Base-by-base conservation (phyloP, 2,113 vertebrate genomes). In the Physeter macrocephalus region DNA sequence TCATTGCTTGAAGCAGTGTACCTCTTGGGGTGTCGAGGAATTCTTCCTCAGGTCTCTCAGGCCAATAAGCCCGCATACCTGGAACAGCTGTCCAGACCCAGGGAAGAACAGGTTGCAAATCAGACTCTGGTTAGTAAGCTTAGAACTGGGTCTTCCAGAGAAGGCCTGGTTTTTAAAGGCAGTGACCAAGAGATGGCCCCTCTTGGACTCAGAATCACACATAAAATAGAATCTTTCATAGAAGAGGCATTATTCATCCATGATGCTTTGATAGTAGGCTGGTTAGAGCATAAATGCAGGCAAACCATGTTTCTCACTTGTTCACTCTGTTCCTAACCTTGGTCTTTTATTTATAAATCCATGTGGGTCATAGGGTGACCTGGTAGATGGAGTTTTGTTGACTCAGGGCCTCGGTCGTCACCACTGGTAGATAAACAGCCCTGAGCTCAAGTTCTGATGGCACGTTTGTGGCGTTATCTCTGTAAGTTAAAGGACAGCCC, bases 321-420 rank as follows among this genome's bases (percentile, higher is more conserved):
- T 66, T 46, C 54, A 36, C 20, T 5, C 0, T 41, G 23, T 78
- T 91, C 17, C 41, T 31, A 78, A 29, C 36, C 34, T 78, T 57
- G 36, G 46, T n/a, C 27, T 84, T 90, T 80, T 57, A 82, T 94
- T 91, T 88, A 39, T 92, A 59, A 87, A 92, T 89, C 29, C n/a
- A n/a, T 64, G 34, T 29, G 72, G 69, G 43, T 89, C 82, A 69
- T 11, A 46, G 39, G n/a, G 54, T 21, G 15, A 41, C 66, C 29
- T n/a, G 3, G 41, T 94, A 62, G 54, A 49, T 72, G n/a, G 64
- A 64, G 67, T 88, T 95, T 69, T 87, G 84, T 86, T 75, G 92
- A 93, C 87, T 93, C 52, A 34, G 67, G 54, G 25, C 74, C 74
- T 83, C 39, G 93, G 62, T 39, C 3, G 0, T 93, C 29, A 82